Percentiles rank a stretch among this genome's conserved stretches.
Evolutionary conservation across 2,888 invertebrate species (phyloP).

Genomic region (Rutpela maculata): DNA sequence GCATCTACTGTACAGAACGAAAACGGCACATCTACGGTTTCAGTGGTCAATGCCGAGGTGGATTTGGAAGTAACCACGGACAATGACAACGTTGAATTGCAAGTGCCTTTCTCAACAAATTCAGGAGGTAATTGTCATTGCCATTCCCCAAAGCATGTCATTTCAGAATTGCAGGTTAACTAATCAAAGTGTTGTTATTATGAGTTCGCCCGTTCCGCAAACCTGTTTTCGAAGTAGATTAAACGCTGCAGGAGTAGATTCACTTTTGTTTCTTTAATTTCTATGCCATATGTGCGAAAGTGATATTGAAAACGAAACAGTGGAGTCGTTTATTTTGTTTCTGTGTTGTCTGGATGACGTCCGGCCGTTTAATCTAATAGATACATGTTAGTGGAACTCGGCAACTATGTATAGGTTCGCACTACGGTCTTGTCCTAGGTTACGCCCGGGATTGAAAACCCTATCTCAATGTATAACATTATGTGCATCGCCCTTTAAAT

Average conservation of each 20-base stretch:
- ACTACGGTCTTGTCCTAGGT: conserved; percentile 68
- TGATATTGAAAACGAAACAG: conserved; percentile 60
- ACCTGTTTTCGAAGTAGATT: conserved; percentile 53
- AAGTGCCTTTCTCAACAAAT: conserved; percentile 79
- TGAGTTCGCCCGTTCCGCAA: conserved; percentile 48
- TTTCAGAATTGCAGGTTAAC: conserved; percentile 66
- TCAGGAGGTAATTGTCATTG: conserved; percentile 76
- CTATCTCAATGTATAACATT: conserved; percentile 59
- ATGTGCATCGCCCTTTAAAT: conserved; percentile 44
- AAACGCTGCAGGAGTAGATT: conserved; percentile 58
- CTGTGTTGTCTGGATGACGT: conserved; percentile 31
- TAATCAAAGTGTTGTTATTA: conserved; percentile 45
- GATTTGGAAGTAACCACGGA: conserved; percentile 76
- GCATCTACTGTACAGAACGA: conserved; percentile 78
- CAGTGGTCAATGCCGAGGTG: conserved; percentile 72
- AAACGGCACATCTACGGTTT: conserved; percentile 68
- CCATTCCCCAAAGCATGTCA: conserved; percentile 54
- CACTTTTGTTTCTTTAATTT: conserved; percentile 60
- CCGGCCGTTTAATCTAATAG: conserved; percentile 34
- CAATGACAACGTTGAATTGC: conserved; percentile 78
- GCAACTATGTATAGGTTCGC: conserved; percentile 56
- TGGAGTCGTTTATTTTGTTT: conserved; percentile 28
- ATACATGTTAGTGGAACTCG: conserved; percentile 56
- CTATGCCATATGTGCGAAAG: conserved; percentile 57
- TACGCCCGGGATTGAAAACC: conserved; percentile 66